Conservation (phyloP, 2,113 vertebrate genomes). For the Chroicocephalus ridibundus region DNA sequence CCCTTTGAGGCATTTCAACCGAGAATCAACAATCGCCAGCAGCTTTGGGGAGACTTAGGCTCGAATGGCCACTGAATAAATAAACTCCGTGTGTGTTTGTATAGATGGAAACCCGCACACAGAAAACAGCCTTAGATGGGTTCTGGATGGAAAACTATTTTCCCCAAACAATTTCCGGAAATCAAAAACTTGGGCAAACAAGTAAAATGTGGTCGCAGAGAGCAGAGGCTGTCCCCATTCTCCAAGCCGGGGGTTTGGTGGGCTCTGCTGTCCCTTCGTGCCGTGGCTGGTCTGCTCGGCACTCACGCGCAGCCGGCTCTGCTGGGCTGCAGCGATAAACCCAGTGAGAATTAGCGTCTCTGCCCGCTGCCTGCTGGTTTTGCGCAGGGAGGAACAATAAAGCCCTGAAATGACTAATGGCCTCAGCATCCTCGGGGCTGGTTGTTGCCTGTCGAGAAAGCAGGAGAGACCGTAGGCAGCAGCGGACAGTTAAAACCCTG, state of each 20-base stretch:
- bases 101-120: neutral
- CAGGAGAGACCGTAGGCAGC: neutral
- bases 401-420: too few species aligned
- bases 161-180: neutral
- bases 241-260: rapidly evolving
- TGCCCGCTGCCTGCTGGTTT: neutral
- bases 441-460: neutral
- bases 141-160: neutral
- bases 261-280: neutral
- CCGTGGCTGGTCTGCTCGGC: neutral
- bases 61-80: neutral
- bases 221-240: neutral
- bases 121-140: neutral
- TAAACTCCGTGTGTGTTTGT: neutral
- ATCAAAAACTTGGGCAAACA: neutral
- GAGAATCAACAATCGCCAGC: neutral
- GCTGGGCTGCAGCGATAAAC: neutral
- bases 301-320: neutral
- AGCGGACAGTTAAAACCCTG: neutral
- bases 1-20: neutral
- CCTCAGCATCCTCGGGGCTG: neutral
- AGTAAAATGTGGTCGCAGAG: neutral
- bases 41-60: neutral
- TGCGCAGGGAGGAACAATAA: neutral
- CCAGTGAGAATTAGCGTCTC: neutral